phyloP scores from a whole-genome alignment of 2,113 vertebrate species.

The Aphyosemion australe region DNA sequence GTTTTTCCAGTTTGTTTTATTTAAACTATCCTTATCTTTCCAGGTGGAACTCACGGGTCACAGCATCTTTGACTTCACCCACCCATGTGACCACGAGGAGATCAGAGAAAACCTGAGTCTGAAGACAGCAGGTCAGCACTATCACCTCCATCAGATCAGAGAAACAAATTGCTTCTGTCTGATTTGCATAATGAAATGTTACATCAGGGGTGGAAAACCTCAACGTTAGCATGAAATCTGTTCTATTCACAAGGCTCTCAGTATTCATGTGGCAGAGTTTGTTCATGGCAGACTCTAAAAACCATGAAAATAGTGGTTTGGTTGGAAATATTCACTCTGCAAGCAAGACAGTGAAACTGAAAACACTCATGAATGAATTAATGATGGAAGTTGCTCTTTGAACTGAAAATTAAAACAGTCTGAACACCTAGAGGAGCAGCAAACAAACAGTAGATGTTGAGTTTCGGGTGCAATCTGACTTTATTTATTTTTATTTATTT shows the following conservation, averaged over 20 bases:
- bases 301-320: neutral
- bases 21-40: conserved; percentile 1
- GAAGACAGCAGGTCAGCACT: conserved; percentile 77
- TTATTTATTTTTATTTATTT: no score
- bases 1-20: no score
- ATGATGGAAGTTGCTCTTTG: neutral
- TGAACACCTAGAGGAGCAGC: neutral
- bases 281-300: neutral
- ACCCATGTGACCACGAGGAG: conserved; percentile 98
- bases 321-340: neutral
- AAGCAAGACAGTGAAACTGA: neutral
- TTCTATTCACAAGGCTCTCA: neutral
- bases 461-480: neutral
- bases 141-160: neutral
- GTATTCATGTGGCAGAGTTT: neutral
- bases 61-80: conserved; percentile 99
- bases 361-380: neutral
- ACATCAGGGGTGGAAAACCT: neutral
- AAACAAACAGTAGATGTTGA: neutral
- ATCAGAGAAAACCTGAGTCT: conserved; percentile 94
- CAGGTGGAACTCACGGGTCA: conserved; percentile 98
- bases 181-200: neutral
- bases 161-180: neutral
- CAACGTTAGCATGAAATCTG: neutral
- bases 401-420: neutral